Conservation (phyloP, 2,113 vertebrate genomes). For the Eulacestoma nigropectus region DNA sequence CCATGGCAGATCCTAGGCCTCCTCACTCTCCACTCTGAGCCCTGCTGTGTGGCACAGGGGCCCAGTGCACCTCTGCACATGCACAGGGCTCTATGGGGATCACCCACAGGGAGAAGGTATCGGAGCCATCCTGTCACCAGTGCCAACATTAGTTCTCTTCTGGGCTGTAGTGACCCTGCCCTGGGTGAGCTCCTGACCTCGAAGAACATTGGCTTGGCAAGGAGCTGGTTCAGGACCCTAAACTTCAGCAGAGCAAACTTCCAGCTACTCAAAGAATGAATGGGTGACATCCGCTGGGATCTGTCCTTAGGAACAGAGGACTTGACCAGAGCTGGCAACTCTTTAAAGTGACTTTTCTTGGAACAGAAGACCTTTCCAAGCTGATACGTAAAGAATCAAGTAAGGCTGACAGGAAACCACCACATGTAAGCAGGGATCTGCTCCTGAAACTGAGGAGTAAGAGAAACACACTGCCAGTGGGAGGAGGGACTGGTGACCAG, state of each 20-base stretch:
- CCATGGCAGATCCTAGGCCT: background rate
- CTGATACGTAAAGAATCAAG: background rate
- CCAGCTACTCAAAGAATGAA: background rate
- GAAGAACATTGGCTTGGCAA: background rate
- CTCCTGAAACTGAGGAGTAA: background rate
- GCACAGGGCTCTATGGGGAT: background rate
- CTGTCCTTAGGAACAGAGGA: background rate
- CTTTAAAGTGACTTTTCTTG: background rate
- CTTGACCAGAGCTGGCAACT: background rate
- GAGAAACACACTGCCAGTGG: background rate
- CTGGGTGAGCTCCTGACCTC: background rate
- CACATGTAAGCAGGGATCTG: background rate
- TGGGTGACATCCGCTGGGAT: background rate
- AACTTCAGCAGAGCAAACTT: background rate
- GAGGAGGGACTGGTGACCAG: background rate
- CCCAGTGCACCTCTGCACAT: background rate
- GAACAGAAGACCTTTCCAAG: background rate
- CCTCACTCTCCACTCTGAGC: background rate
- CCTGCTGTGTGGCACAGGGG: background rate
- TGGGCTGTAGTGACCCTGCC: background rate
- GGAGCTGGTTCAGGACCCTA: background rate
- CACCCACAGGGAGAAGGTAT: background rate
- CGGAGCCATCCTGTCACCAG: accelerated
- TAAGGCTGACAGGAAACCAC: background rate
- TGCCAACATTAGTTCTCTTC: background rate